Base-by-base conservation (phyloP, 2,113 vertebrate genomes). In the Barnardius zonarius region DNA sequence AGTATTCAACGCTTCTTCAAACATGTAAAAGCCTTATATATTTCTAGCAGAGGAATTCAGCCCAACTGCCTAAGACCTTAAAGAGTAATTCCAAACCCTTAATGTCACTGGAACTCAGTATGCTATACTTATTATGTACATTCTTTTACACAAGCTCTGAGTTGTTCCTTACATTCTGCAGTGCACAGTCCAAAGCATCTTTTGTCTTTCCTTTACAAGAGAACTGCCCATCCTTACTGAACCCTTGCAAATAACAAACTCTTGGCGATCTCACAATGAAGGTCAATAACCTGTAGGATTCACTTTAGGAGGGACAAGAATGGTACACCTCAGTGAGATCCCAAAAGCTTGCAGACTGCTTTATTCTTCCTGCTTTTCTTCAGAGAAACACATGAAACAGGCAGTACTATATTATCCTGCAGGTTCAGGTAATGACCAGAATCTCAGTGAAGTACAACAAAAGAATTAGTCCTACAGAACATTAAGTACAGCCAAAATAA, bases 41-140 rank as follows among this genome's bases (percentile, higher is more conserved):
- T 22, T 90, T 57, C 67, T 44, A 66, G 52, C 13, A 85, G 33
- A 77, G 13, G 18, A 68, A 37, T 37, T 82, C 19, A 75, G 33
- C 16, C 17, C 13, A 73, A 52, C 33, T 73, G 11, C 24, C 17
- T 28, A 62, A 16, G n/a, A 79, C 8, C 14, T 46, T 25, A 23
- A 76, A 76, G n/a, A 82, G 25, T 13, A 70, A 70, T 46, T 91
- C 23, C 43, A 64, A 86, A 63, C 7, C 10, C 6, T 61, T 51
- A 68, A 31, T 3, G 28, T 63, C 37, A 48, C 17, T 46, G n/a
- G 33, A 41, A 83, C 25, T 57, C 10, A 0, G 5, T 31, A 67
- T 8, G 6, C 39, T 57, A 18, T 5, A 43, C 6, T 48, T 22
- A 48, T 7, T 33, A 44, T 2, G 0, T 27, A 73, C 1, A 3